A percentile compares a stretch with the other conserved stretches of the same genome.
phyloP scores from a whole-genome alignment of 2,113 vertebrate species.

The Pipra filicauda region DNA sequence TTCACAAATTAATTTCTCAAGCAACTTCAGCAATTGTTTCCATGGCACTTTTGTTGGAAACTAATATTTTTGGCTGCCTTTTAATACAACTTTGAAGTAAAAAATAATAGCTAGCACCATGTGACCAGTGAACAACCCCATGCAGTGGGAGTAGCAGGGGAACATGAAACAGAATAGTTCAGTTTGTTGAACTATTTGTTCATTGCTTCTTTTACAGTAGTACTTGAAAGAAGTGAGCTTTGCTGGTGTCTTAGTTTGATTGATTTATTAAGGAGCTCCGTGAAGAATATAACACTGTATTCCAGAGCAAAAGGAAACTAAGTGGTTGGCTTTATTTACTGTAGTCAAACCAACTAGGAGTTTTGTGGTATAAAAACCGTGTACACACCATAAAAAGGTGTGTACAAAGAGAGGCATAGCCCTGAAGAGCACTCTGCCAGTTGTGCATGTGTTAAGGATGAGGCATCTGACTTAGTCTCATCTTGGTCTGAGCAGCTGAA shows the following conservation, averaged over 20 bases:
- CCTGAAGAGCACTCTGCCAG: accelerated
- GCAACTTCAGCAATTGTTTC: slow-evolving; percentile 49
- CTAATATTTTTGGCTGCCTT: slow-evolving; percentile 22
- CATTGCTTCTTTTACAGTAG: not conserved
- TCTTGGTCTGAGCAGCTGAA: not conserved
- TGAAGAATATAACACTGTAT: not conserved
- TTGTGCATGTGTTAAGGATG: accelerated
- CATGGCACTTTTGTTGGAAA: slow-evolving; percentile 25
- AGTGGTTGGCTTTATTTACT: not conserved
- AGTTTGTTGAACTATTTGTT: not conserved
- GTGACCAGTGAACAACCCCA: not conserved
- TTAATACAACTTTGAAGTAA: slow-evolving; percentile 7
- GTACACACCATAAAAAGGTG: not conserved
- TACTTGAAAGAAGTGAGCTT: not conserved
- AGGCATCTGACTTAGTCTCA: not conserved
- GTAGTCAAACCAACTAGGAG: not conserved
- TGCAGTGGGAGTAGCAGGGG: not conserved
- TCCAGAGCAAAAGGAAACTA: not conserved
- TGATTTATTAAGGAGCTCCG: not conserved
- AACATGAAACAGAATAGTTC: not conserved
- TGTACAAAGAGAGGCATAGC: not conserved
- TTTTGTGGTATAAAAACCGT: not conserved
- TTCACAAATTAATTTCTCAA: slow-evolving; percentile 25
- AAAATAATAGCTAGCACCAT: not conserved
- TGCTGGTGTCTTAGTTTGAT: not conserved